A percentile compares a stretch with the other conserved stretches of the same genome.
These are phyloP conservation scores for Penaeus indicus DNA, from an alignment of 1,140 invertebrate species.

Conservation along the genomic window DNA sequence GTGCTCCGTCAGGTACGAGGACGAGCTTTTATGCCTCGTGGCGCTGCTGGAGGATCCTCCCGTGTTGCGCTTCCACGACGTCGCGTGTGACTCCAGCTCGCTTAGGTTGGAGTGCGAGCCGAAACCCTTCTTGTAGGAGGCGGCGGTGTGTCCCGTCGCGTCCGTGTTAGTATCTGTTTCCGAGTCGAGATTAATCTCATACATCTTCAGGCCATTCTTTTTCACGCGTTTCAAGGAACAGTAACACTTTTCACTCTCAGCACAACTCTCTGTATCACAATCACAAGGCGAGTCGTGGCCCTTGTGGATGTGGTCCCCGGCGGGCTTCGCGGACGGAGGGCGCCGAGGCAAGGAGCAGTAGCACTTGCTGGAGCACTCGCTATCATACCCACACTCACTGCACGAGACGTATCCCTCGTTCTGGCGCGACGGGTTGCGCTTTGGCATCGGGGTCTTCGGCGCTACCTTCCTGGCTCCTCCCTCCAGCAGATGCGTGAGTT, in stretches of 20 bases:
- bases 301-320: slow-evolving; percentile 40
- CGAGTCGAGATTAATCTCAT: slow-evolving; percentile 70
- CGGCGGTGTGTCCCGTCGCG: slow-evolving; percentile 46
- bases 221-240: slow-evolving; percentile 73
- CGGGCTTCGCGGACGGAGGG: slow-evolving; percentile 31
- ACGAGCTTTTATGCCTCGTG: slow-evolving; percentile 26
- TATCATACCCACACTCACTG: slow-evolving; percentile 87
- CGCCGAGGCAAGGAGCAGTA: slow-evolving; percentile 77
- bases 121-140: slow-evolving; percentile 64
- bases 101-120: slow-evolving; percentile 73
- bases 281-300: slow-evolving; percentile 70
- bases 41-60: slow-evolving; percentile 37
- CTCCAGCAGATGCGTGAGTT: slow-evolving; percentile 27
- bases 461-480: slow-evolving; percentile 32
- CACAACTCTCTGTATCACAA: slow-evolving; percentile 88
- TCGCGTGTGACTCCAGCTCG: slow-evolving; percentile 67
- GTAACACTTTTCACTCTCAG: slow-evolving; percentile 90
- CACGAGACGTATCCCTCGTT: slow-evolving; percentile 80
- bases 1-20: slow-evolving; percentile 51
- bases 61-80: slow-evolving; percentile 68
- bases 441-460: slow-evolving; percentile 67
- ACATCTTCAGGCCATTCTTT: slow-evolving; percentile 69
- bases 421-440: slow-evolving; percentile 32
- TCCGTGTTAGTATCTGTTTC: slow-evolving; percentile 68
- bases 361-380: slow-evolving; percentile 82